phyloP scores from a whole-genome alignment of 2,797 vertebrate genomes.

The Champsocephalus esox region DNA sequence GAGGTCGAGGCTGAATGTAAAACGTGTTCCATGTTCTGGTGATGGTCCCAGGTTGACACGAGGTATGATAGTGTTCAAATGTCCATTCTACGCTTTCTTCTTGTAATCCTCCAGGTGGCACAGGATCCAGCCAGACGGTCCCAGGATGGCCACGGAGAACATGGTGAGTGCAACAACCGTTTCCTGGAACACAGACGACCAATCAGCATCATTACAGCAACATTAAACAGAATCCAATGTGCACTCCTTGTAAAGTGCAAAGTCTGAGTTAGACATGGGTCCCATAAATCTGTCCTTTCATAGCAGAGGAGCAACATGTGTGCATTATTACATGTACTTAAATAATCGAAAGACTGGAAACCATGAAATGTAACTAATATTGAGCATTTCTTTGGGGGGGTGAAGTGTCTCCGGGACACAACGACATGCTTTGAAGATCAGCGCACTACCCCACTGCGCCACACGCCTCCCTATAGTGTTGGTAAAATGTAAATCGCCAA shows the following conservation, averaged over 20 bases:
- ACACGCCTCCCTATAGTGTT: no score
- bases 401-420: no score
- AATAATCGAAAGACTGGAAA: no score
- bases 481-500: no score
- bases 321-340: no score
- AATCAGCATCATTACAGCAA: neutral
- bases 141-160: slow-evolving; percentile 76
- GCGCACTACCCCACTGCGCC: no score
- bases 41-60: slow-evolving; percentile 37
- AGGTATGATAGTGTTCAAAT: slow-evolving; percentile 20
- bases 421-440: no score
- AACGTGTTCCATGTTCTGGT: slow-evolving; percentile 18
- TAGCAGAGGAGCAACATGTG: no score
- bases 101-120: slow-evolving; percentile 87
- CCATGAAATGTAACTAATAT: no score
- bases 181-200: slow-evolving; percentile 51
- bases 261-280: neutral
- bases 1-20: slow-evolving; percentile 41
- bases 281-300: no score
- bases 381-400: no score
- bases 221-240: neutral
- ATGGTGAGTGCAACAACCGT: slow-evolving; percentile 55
- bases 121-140: slow-evolving; percentile 87
- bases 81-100: slow-evolving; percentile 74
- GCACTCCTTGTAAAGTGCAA: neutral